These are phyloP conservation scores for Eilema caniola DNA, from an alignment of 2,888 invertebrate genomes.

Conservation along the genomic window DNA sequence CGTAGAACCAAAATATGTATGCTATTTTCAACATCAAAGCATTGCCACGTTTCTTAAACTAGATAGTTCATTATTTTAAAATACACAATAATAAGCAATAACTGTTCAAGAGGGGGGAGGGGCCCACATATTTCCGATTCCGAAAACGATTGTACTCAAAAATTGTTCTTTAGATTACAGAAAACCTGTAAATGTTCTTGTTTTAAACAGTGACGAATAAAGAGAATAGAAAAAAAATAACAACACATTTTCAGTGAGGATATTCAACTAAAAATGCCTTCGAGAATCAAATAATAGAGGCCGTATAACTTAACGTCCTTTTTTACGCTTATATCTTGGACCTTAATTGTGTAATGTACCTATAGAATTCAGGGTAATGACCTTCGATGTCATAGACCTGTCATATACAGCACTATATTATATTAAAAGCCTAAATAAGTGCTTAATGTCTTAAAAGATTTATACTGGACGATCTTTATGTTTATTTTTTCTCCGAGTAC, in stretches of 20 bases:
- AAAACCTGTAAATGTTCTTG: neutral
- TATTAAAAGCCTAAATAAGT: neutral
- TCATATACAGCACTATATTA: neutral
- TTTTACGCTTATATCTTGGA: slow-evolving; percentile 4
- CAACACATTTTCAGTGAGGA: neutral
- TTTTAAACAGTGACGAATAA: neutral
- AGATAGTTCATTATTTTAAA: too few species aligned
- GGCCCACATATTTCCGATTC: too few species aligned
- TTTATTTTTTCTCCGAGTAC: neutral
- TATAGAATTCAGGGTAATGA: neutral
- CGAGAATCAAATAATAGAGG: slow-evolving; percentile 21
- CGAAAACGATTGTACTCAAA: too few species aligned
- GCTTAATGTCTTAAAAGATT: slow-evolving; percentile 1
- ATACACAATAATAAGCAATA: too few species aligned
- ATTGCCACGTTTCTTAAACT: too few species aligned
- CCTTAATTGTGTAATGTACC: neutral
- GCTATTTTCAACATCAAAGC: too few species aligned
- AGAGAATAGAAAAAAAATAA: neutral
- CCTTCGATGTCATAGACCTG: neutral
- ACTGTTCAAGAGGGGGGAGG: too few species aligned
- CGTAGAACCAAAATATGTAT: too few species aligned
- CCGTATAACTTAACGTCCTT: slow-evolving; percentile 3
- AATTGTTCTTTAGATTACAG: neutral
- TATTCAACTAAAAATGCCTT: slow-evolving; percentile 17
- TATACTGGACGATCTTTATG: neutral